phyloP scores from a whole-genome alignment of 2,888 invertebrate genomes.

The Taenaris catops region DNA sequence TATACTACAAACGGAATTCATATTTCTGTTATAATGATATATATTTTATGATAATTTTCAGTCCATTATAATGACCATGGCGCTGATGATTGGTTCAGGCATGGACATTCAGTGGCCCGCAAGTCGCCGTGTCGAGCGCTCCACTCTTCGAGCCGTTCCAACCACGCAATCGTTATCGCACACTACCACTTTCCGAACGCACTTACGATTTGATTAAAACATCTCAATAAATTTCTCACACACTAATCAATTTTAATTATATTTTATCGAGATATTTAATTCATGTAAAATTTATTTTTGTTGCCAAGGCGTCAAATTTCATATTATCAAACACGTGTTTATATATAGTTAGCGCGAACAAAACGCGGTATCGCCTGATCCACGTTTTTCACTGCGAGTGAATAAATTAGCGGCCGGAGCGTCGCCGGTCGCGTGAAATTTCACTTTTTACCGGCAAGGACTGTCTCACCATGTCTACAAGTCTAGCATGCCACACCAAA shows the following conservation, averaged over 20 bases:
- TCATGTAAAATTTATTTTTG: slow-evolving; percentile 14
- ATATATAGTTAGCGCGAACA: slow-evolving; percentile 64
- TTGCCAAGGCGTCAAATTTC: slow-evolving; percentile 36
- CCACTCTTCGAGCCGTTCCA: slow-evolving; percentile 48
- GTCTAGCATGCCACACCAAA: slow-evolving; percentile 40
- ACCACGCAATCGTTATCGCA: slow-evolving; percentile 35
- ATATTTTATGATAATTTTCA: too few species aligned
- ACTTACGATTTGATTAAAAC: slow-evolving; percentile 33
- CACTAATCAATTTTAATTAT: slow-evolving; percentile 8
- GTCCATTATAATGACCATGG: too few species aligned
- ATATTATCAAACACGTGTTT: slow-evolving; percentile 62
- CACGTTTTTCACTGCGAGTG: slow-evolving; percentile 68
- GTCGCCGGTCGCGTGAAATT: slow-evolving; percentile 48
- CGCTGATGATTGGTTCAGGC: too few species aligned
- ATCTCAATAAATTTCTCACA: slow-evolving; percentile 15
- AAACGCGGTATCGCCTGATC: slow-evolving; percentile 51
- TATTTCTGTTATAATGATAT: too few species aligned
- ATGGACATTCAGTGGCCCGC: slow-evolving; percentile 66
- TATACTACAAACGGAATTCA: too few species aligned
- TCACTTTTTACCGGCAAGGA: slow-evolving; percentile 68
- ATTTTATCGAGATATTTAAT: slow-evolving; percentile 9
- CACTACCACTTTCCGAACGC: slow-evolving; percentile 53
- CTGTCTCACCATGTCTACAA: slow-evolving; percentile 45
- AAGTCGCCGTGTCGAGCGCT: slow-evolving; percentile 69
- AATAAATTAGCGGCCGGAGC: slow-evolving; percentile 58